These are phyloP conservation scores for Bombylius discolor DNA, from an alignment of 2,888 invertebrate species.

Conservation along the genomic window DNA sequence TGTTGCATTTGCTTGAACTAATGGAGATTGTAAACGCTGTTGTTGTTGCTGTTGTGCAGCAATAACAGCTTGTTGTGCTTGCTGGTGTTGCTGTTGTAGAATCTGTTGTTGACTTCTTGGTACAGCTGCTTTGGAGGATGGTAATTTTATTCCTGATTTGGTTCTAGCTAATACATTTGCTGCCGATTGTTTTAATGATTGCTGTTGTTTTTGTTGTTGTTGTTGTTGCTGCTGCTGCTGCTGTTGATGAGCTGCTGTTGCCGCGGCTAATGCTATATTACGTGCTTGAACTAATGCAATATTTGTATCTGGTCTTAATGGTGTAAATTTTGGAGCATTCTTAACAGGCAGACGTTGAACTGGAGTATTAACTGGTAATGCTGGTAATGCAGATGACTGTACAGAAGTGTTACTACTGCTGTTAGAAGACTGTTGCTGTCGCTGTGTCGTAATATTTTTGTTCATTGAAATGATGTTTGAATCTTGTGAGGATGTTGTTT, in stretches of 20 bases:
- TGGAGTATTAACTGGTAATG: not conserved
- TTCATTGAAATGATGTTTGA: not conserved
- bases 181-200: too few relatives aligned
- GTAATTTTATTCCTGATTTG: too few relatives aligned
- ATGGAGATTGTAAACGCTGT: not conserved
- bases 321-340: constrained; percentile 27
- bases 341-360: not conserved
- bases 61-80: not conserved
- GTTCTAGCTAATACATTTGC: too few relatives aligned
- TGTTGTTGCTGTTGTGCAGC: not conserved
- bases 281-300: not conserved
- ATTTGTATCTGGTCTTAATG: constrained; percentile 27
- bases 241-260: not conserved
- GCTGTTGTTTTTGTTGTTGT: too few relatives aligned
- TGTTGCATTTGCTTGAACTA: too few relatives aligned
- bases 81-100: not conserved
- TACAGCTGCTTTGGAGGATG: too few relatives aligned
- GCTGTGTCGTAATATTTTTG: not conserved
- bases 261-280: not conserved
- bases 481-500: not conserved
- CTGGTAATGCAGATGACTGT: too few relatives aligned
- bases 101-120: not conserved
- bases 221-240: constrained; percentile 2
- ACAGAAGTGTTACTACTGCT: too few relatives aligned
- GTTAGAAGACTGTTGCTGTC: too few relatives aligned